Conservation (phyloP, 1,140 invertebrate species). For the Ctenoplectra terminalis region DNA sequence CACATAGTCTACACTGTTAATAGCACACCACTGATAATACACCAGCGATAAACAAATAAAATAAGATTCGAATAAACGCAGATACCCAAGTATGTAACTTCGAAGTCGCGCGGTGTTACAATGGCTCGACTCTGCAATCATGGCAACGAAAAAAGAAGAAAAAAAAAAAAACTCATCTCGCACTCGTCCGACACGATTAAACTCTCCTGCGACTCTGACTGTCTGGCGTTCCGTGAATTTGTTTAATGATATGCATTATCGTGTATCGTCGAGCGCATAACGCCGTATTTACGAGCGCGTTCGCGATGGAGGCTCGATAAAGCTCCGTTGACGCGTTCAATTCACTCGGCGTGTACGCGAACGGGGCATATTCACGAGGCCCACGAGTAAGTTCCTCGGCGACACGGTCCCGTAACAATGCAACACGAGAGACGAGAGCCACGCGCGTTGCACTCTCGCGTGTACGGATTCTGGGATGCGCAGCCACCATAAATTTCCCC, state of each 20-base stretch:
- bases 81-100: too few species aligned
- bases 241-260: slow-evolving; percentile 51
- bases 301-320: slow-evolving; percentile 29
- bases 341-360: slow-evolving; percentile 26
- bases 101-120: too few species aligned
- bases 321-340: slow-evolving; percentile 45
- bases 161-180: too few species aligned
- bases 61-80: too few species aligned
- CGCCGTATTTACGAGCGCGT: slow-evolving; percentile 30
- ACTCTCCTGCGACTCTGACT: background rate
- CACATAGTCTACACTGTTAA: too few species aligned
- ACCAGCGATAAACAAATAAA: too few species aligned
- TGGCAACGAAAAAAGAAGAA: too few species aligned
- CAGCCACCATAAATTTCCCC: slow-evolving; percentile 31
- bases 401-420: slow-evolving; percentile 30
- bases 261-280: slow-evolving; percentile 14
- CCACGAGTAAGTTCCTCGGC: background rate
- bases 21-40: too few species aligned
- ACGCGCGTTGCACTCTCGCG: slow-evolving; percentile 21
- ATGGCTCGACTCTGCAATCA: too few species aligned
- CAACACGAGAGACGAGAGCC: background rate
- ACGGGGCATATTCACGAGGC: slow-evolving; percentile 5
- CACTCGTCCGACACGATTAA: too few species aligned
- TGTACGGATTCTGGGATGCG: slow-evolving; percentile 23
- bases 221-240: slow-evolving; percentile 36